Evolutionary conservation across 2,113 vertebrate genomes (phyloP).

Genomic region (Epinephelus lanceolatus): DNA sequence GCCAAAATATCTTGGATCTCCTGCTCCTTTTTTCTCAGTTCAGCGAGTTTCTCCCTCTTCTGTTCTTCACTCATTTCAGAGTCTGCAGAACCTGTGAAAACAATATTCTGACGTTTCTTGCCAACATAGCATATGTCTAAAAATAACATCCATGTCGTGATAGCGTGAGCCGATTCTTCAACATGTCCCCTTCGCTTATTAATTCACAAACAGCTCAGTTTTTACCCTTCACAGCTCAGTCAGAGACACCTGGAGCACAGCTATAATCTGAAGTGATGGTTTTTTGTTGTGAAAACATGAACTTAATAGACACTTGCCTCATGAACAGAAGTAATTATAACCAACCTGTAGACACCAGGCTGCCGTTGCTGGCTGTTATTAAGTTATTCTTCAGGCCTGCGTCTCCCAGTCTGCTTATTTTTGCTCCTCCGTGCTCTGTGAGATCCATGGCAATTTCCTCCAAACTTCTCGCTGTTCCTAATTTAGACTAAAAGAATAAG

Average conservation of each 20-base stretch:
- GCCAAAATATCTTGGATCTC: constrained; percentile 92
- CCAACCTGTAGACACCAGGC: constrained; percentile 96
- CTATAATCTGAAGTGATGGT: background rate
- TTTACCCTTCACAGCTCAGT: background rate
- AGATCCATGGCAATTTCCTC: constrained; percentile 95
- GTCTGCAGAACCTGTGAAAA: constrained; percentile 91
- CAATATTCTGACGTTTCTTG: background rate
- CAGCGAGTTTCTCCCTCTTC: constrained; percentile 93
- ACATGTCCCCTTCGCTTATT: background rate
- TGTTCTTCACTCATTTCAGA: constrained; percentile 95
- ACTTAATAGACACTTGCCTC: background rate
- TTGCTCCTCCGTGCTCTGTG: constrained; percentile 89
- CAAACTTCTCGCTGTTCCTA: constrained; percentile 90
- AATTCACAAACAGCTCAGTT: background rate
- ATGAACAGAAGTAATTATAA: background rate
- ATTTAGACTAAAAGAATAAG: constrained; percentile 88
- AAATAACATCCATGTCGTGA: background rate
- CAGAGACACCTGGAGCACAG: background rate
- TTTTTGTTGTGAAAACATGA: background rate
- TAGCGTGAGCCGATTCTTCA: background rate
- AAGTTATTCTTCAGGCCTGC: constrained; percentile 91
- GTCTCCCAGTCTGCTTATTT: constrained; percentile 88
- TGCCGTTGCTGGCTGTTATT: constrained; percentile 97
- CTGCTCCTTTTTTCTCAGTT: constrained; percentile 93
- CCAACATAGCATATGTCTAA: background rate